Evolutionary conservation across 1,140 invertebrate genomes (phyloP).

Genomic region (Eufriesea mexicana): DNA sequence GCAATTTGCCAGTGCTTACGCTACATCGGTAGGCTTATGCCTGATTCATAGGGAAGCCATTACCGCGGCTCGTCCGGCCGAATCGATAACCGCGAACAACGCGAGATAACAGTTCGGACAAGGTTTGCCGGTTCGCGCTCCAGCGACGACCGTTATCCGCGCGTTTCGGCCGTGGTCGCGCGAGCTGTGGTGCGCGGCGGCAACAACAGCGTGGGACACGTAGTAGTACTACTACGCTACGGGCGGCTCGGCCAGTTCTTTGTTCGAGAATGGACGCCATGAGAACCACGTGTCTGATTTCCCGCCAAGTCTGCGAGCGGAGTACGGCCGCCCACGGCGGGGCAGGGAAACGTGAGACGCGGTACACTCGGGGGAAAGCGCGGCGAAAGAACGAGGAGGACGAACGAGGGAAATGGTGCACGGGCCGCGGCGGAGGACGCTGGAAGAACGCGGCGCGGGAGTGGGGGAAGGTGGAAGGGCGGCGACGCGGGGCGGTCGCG

Average conservation of each 20-base stretch:
- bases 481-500: not conserved
- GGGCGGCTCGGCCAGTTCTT: conserved; percentile 48
- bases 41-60: conserved; percentile 34
- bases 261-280: conserved; percentile 66
- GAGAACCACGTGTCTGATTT: conserved; percentile 72
- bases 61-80: conserved; percentile 9
- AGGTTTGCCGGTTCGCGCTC: not conserved
- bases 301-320: conserved; percentile 62
- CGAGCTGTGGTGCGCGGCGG: not conserved
- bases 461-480: not conserved
- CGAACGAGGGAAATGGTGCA: conserved; percentile 8
- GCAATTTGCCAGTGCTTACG: not conserved
- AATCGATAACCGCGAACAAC: conserved; percentile 42
- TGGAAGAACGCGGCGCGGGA: not conserved
- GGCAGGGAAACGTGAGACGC: conserved; percentile 46
- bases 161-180: conserved; percentile 3
- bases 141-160: conserved; percentile 44
- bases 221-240: conserved; percentile 48
- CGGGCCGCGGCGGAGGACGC: not conserved
- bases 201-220: conserved; percentile 49
- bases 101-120: conserved; percentile 8
- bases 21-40: conserved; percentile 24
- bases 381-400: not conserved
- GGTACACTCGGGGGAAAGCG: too few relatives aligned
- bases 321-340: conserved; percentile 33